Percentiles rank a stretch among this genome's conserved stretches.
These are phyloP conservation scores for Sciurus niger DNA, from an alignment of 2,113 vertebrate genomes.

Conservation along the genomic window DNA sequence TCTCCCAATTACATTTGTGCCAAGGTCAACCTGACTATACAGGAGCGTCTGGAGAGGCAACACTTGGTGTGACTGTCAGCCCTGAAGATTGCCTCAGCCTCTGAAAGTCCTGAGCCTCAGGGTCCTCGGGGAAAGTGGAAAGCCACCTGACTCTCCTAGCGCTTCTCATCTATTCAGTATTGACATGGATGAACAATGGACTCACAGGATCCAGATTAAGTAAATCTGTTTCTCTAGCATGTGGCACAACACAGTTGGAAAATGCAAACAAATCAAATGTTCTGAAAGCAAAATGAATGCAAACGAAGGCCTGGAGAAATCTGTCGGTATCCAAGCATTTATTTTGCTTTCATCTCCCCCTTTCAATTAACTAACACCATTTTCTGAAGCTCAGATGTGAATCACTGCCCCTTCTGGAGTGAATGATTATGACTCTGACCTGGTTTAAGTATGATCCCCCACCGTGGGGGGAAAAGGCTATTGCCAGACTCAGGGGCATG, in stretches of 20 bases:
- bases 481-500: background rate
- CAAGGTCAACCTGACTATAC: background rate
- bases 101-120: background rate
- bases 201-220: background rate
- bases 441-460: conserved; percentile 2
- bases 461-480: conserved; percentile 3
- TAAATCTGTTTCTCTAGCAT: conserved; percentile 77
- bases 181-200: conserved; percentile 66
- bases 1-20: background rate
- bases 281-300: conserved; percentile 70
- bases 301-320: conserved; percentile 82
- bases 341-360: background rate
- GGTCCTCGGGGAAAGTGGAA: background rate
- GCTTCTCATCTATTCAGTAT: background rate
- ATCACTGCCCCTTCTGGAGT: conserved; percentile 66
- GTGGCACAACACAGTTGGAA: conserved; percentile 69
- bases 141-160: background rate
- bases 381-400: conserved; percentile 67
- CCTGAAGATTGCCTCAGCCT: background rate
- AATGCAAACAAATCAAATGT: conserved; percentile 81
- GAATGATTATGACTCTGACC: conserved; percentile 30
- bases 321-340: conserved; percentile 44
- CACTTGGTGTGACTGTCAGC: background rate
- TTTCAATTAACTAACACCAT: conserved; percentile 41
- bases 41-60: background rate